Percentiles rank a stretch among this genome's conserved stretches.
Conservation (phyloP, 2,888 invertebrate species). For the Drosophila greeni region DNA sequence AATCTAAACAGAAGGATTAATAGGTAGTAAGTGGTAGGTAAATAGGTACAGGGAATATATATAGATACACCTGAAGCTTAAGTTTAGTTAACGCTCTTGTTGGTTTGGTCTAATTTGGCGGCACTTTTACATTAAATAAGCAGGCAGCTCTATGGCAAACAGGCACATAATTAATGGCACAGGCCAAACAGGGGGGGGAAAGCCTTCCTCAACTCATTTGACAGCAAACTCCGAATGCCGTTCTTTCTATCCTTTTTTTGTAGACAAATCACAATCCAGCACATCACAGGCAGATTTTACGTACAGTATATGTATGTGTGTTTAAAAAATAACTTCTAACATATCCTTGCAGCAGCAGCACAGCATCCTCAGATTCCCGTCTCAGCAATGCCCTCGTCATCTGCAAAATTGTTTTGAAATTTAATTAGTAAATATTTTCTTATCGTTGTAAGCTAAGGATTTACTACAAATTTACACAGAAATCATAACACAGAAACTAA, state of each 20-base stretch:
- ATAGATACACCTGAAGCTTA: conserved; percentile 60
- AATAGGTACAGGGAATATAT: background rate
- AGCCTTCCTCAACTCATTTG: conserved; percentile 30
- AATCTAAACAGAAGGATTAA: conserved; percentile 23
- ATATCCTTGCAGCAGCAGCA: conserved; percentile 26
- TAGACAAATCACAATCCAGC: conserved; percentile 72
- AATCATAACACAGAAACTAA: conserved; percentile 2
- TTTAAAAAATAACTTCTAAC: conserved; percentile 37
- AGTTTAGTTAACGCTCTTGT: conserved; percentile 65
- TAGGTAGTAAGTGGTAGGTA: background rate
- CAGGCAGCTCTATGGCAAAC: conserved; percentile 50
- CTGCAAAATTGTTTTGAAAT: conserved; percentile 81
- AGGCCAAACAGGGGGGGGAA: conserved; percentile 26
- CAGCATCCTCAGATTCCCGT: conserved; percentile 87
- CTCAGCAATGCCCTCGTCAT: conserved; percentile 97
- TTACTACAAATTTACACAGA: conserved; percentile 4
- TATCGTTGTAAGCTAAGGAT: background rate
- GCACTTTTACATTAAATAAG: conserved; percentile 44
- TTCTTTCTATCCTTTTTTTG: conserved; percentile 4
- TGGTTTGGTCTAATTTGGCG: conserved; percentile 66
- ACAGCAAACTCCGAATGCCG: conserved; percentile 47
- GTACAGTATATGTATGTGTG: conserved; percentile 33
- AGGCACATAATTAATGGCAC: conserved; percentile 40
- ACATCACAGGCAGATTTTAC: conserved; percentile 69
- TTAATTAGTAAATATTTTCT: background rate